These are phyloP conservation scores for Heliconius eleuchia DNA, from an alignment of 1,140 invertebrate genomes.

Conservation along the genomic window DNA sequence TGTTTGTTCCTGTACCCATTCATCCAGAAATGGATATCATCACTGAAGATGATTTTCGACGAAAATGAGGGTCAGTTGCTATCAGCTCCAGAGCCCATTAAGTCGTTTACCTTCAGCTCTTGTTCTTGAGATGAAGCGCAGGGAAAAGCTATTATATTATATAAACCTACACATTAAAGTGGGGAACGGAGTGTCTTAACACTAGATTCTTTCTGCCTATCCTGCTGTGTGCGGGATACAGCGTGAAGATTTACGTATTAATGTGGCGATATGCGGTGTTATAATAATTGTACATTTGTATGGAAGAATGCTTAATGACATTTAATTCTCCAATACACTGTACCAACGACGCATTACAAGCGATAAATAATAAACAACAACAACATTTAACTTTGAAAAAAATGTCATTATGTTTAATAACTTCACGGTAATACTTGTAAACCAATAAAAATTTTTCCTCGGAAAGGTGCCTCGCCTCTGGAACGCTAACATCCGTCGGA, in stretches of 20 bases:
- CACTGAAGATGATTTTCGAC: too few relatives aligned
- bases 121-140: too few relatives aligned
- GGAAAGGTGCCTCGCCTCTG: conserved; percentile 33
- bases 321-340: not conserved
- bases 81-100: too few relatives aligned
- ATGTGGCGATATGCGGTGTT: not conserved
- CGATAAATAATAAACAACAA: not conserved
- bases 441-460: conserved; percentile 5
- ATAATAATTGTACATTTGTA: not conserved
- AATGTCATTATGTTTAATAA: not conserved
- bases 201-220: too few relatives aligned
- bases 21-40: too few relatives aligned
- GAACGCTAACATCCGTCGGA: conserved; percentile 49
- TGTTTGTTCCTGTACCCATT: too few relatives aligned
- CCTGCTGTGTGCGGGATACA: too few relatives aligned
- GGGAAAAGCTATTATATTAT: too few relatives aligned
- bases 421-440: not conserved
- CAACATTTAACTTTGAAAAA: not conserved
- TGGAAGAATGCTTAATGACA: not conserved
- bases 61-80: too few relatives aligned
- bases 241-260: not conserved
- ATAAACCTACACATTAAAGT: not conserved
- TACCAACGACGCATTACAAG: not conserved
- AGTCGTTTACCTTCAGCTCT: too few relatives aligned
- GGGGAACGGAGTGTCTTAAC: too few relatives aligned